These are phyloP conservation scores for Danionella dracula DNA, from an alignment of 2,797 vertebrate species.

Conservation along the genomic window DNA sequence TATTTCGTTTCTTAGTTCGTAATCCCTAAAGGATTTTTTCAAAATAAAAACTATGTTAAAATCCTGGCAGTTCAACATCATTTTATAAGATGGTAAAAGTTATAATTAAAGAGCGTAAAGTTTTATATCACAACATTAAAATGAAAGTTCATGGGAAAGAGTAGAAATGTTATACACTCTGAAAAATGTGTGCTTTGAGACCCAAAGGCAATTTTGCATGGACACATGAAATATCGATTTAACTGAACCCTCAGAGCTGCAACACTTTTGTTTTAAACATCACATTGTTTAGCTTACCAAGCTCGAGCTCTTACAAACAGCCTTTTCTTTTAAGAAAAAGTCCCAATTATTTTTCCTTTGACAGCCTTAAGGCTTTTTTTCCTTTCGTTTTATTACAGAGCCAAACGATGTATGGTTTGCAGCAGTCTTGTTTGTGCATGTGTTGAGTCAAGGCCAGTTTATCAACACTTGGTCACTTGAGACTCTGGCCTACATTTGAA, in stretches of 20 bases:
- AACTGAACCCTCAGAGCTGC: conserved; percentile 40
- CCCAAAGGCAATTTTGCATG: conserved; percentile 55
- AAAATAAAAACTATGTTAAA: no score
- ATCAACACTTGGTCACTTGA: conserved; percentile 6
- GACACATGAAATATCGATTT: conserved; percentile 64
- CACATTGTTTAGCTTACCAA: conserved; percentile 9
- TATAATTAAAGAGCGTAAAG: conserved; percentile 40
- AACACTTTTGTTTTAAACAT: conserved; percentile 27
- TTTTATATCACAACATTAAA: conserved; percentile 35
- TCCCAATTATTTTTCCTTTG: conserved; percentile 5
- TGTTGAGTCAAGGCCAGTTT: neutral
- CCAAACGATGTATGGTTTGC: neutral
- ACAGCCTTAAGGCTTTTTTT: conserved; percentile 2
- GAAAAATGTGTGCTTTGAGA: conserved; percentile 51
- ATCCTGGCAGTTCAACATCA: no score
- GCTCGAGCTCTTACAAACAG: conserved; percentile 4
- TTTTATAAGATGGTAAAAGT: conserved; percentile 32
- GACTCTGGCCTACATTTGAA: conserved; percentile 24
- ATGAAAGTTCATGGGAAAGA: conserved; percentile 42
- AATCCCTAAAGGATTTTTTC: no score
- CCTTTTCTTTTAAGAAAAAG: neutral
- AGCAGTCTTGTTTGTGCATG: neutral
- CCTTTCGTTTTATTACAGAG: neutral
- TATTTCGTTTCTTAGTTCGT: no score
- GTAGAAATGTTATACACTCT: conserved; percentile 54